Evolutionary conservation across 1,140 invertebrate species (phyloP), one percentile per base, ranked within the genome.

Genomic region (Drosophila sp.): DNA sequence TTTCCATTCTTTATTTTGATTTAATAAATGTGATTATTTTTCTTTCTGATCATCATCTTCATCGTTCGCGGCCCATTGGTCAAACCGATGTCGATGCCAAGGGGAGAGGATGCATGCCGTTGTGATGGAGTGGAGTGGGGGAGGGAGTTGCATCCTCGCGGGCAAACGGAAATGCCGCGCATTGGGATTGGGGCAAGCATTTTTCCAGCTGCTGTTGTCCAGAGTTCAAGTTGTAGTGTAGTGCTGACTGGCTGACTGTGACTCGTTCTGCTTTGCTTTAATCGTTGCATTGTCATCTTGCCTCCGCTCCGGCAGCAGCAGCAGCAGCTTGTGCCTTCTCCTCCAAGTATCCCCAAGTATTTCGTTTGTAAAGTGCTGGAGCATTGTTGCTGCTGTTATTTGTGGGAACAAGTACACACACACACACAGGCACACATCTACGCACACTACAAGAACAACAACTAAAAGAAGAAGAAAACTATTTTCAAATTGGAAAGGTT

Each of bases 401-500:
- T 77, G 83, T 89, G 84, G 84, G 83, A 87, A 87, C 79, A 73
- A 80, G 76, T 66, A 83, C 84, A 27, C 7, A n/a, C 44, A 50
- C 23, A 50, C 44, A 50, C 23, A n/a, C 44, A 50, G 7, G 27
- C 44, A 50, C 23, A 4, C 40, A 41, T 17, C 23, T 17, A 47
- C 23, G 25, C 6, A 10, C 7, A 50, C 44, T 27, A 81, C 68
- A 50, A 11, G 8, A 6, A 17, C 17, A 17, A 17, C 17, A 17
- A 17, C 17, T 17, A 17, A 80, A 67, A 76, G 68, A 80, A 83
- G 76, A 50, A 30, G 74, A 79, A 84, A 83, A 78, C 84, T 89
- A 87, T 87, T 87, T 89, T 87, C 79, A 87, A 87, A 87, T 87
- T 87, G 83, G 84, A 87, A 87, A 87, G 83, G 83, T 87, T 85